phyloP scores from a whole-genome alignment of 2,888 invertebrate species.

The Adela reaumurella region DNA sequence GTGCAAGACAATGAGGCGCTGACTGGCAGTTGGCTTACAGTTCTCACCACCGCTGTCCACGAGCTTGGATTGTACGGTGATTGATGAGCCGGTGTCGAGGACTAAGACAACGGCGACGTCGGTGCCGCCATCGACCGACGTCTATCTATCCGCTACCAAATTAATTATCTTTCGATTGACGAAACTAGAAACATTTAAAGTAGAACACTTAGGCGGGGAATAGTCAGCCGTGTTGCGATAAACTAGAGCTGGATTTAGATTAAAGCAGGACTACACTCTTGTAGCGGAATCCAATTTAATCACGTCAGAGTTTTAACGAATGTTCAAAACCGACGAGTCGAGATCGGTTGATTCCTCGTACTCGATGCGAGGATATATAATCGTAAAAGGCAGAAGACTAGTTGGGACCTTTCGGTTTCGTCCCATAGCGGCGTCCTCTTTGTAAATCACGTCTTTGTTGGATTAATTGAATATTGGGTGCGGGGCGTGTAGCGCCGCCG shows the following conservation, averaged over 20 bases:
- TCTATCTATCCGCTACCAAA: neutral
- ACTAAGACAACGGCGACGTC: neutral
- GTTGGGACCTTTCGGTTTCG: neutral
- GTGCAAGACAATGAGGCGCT: neutral
- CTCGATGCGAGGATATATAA: too few species aligned
- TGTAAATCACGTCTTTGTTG: neutral
- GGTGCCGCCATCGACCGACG: neutral
- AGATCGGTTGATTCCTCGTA: too few species aligned
- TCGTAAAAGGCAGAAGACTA: neutral
- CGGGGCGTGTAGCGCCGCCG: conserved; percentile 13
- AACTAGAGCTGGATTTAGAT: too few species aligned
- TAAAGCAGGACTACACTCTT: too few species aligned
- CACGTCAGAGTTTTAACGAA: too few species aligned
- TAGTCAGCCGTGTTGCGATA: too few species aligned
- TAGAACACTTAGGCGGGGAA: too few species aligned
- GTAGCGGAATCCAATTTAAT: too few species aligned
- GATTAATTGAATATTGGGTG: conserved; percentile 6
- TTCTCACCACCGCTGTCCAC: neutral
- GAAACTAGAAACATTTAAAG: too few species aligned
- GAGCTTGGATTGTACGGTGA: neutral
- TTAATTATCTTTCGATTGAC: neutral
- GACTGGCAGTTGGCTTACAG: neutral
- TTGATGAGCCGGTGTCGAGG: neutral
- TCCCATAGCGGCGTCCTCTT: neutral
- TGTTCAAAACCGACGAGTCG: too few species aligned